Base-by-base conservation (phyloP, 2,113 vertebrate genomes). In the Sinocyclocheilus maitianheensis region DNA sequence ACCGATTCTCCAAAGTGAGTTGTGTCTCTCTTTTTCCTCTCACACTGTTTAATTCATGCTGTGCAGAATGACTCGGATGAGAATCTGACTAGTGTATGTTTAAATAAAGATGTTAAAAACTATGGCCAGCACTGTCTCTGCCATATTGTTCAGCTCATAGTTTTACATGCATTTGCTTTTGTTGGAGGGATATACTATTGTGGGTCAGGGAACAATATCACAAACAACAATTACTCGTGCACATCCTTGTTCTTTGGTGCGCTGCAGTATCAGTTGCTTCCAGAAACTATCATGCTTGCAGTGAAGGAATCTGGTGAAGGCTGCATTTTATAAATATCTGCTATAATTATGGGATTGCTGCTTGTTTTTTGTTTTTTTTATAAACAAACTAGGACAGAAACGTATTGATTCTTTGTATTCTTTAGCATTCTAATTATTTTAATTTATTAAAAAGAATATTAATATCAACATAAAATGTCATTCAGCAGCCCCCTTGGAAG, bases 1-100 rank as follows among this genome's bases (percentile, higher is more conserved):
- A 99, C 89, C 92, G 98, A 84, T 99, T 99, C 94, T 99, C 97
- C 0, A 99, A 99, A 94, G 98, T 99, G 90, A 91, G 96, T 92
- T 83, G 71, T 34, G 20, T 34, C 6, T 24, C 46, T 48, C 46
- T 48, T 14, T 63, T 62, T 80, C 22, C 72, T 30, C 62, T 12
- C 60, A 65, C 62, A 67, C 14, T 5, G 24, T 30, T 18, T 24
- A 24, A 81, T 81, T 46, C 60, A 43, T 48, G 79, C 40, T 24
- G 40, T 65, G 40, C 7, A 81, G 34, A 81, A 65, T 20, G n/a
- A 48, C 3, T 81, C 22, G 0, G 10, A 48, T 48, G 46, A 48
- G 11, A 12, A 12, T 1, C 11, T 48, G 46, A 12, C 46, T 3
- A 18, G 75, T 26, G n/a, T 24, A 77, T 77, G 48, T 40, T 77